These are phyloP conservation scores for Caracal caracal DNA, from an alignment of 2,113 vertebrate species.

Conservation along the genomic window DNA sequence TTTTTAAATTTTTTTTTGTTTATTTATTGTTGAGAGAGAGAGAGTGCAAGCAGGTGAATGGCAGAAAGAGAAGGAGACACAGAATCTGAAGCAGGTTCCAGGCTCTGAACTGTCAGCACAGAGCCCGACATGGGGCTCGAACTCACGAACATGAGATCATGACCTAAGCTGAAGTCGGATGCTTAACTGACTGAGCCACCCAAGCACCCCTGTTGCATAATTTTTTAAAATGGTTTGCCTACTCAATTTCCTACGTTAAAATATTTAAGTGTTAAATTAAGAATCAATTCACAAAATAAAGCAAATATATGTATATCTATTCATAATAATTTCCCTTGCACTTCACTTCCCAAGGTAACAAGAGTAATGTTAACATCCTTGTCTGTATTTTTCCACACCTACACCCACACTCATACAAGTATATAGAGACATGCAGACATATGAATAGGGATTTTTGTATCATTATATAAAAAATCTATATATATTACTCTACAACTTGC, in stretches of 20 bases:
- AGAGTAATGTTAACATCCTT: not conserved
- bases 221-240: not conserved
- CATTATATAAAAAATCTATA: not conserved
- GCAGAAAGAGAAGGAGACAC: not conserved
- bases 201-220: not conserved
- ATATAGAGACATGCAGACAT: not conserved
- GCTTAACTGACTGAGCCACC: not conserved
- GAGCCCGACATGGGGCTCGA: not conserved
- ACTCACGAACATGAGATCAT: not conserved
- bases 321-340: not conserved
- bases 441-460: not conserved
- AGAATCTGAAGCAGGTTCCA: not conserved
- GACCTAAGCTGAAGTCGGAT: not conserved
- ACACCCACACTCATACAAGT: not conserved
- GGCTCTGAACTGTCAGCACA: not conserved
- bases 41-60: not conserved
- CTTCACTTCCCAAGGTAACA: not conserved
- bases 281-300: not conserved
- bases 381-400: not conserved
- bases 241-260: not conserved
- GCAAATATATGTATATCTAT: not conserved
- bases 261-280: slow-evolving; percentile 12
- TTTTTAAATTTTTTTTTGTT: not conserved
- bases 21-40: not conserved
- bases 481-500: not conserved